A percentile compares a stretch with the other conserved stretches of the same genome.
These are phyloP conservation scores for Proisotoma minuta DNA, from an alignment of 2,888 invertebrate species.

Conservation along the genomic window DNA sequence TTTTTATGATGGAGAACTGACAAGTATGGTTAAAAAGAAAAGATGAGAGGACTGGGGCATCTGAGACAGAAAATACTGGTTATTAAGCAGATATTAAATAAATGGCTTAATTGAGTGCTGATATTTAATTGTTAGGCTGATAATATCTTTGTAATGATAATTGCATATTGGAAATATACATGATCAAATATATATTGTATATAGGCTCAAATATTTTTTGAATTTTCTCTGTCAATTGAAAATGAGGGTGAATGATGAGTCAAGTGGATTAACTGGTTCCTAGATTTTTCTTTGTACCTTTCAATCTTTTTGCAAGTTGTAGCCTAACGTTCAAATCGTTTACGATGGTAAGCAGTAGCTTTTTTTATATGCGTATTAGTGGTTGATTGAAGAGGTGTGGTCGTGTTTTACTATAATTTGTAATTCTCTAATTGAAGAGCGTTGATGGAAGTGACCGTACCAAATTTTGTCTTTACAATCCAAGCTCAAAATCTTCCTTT, in stretches of 20 bases:
- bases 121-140: not conserved
- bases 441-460: no score
- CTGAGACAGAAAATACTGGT: not conserved
- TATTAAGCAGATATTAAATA: not conserved
- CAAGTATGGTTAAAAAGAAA: not conserved
- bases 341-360: not conserved
- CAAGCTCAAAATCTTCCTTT: no score
- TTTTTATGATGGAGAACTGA: not conserved
- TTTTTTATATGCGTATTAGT: not conserved
- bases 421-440: not conserved
- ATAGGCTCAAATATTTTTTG: not conserved
- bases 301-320: not conserved
- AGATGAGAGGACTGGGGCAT: not conserved
- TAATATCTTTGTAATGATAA: not conserved
- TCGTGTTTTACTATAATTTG: not conserved
- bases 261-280: conserved; percentile 17
- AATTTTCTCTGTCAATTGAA: not conserved
- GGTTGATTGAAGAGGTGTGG: not conserved
- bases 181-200: no score
- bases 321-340: not conserved
- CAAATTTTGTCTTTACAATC: no score
- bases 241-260: conserved; percentile 9
- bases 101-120: not conserved
- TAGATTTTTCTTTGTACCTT: not conserved
- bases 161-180: not conserved